Conservation (phyloP, 2,888 invertebrate genomes). For the Rhyacophila evoluta region DNA sequence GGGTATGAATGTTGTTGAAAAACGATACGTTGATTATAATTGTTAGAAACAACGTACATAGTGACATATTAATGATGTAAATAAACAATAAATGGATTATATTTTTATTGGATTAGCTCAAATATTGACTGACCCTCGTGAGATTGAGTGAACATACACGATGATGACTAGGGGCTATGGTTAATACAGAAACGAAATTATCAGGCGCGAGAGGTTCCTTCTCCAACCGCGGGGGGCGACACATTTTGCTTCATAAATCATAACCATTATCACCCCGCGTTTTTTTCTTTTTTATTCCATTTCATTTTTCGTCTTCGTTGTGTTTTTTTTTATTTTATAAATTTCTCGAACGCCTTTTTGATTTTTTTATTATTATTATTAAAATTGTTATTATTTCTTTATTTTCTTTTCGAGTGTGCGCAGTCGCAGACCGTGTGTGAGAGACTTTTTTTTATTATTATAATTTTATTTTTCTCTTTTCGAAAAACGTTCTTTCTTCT, state of each 20-base stretch:
- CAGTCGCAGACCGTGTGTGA: constrained; percentile 22
- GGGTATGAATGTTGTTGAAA: too few relatives aligned
- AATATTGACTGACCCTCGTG: neutral
- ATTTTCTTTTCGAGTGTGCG: constrained; percentile 8
- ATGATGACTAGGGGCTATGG: neutral
- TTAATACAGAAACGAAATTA: constrained; percentile 46
- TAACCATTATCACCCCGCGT: constrained; percentile 52
- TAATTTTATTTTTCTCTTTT: constrained; percentile 27
- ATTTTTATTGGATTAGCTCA: too few relatives aligned
- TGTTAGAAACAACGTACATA: too few relatives aligned
- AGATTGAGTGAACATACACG: neutral
- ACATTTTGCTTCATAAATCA: constrained; percentile 54
- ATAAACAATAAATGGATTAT: too few relatives aligned
- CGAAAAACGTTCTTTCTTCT: constrained; percentile 30
- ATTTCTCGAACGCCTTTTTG: constrained; percentile 4
- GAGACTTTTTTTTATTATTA: constrained; percentile 20
- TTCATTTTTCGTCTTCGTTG: constrained; percentile 36
- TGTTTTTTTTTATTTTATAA: constrained; percentile 27
- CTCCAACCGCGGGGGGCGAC: constrained; percentile 53
- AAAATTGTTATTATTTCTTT: constrained; percentile 31
- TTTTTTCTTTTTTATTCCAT: constrained; percentile 33
- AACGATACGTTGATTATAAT: too few relatives aligned
- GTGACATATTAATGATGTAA: too few relatives aligned
- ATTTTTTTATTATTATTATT: constrained; percentile 33
- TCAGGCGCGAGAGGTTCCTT: constrained; percentile 43